phyloP scores from a whole-genome alignment of 2,797 vertebrate genomes.

The Coluber constrictor region DNA sequence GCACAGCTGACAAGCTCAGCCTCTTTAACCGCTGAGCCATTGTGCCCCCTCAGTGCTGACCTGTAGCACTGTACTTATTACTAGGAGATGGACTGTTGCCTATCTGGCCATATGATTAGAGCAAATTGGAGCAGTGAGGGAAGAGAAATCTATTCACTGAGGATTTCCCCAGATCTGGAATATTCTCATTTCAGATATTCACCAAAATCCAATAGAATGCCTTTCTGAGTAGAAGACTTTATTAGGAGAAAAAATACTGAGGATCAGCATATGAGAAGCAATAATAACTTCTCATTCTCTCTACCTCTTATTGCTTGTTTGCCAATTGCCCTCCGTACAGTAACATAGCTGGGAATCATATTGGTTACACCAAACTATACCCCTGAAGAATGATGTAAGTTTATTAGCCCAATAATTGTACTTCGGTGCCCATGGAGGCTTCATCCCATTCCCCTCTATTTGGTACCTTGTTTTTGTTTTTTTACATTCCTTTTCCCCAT shows the following conservation, averaged over 20 bases:
- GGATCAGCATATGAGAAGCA: background rate
- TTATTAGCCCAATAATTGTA: background rate
- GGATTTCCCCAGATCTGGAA: background rate
- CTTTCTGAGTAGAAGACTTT: background rate
- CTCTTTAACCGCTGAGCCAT: background rate
- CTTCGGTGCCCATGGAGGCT: background rate
- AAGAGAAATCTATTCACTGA: background rate
- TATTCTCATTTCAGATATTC: background rate
- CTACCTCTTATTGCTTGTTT: background rate
- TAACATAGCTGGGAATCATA: background rate
- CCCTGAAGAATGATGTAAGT: background rate
- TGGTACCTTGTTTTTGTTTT: background rate
- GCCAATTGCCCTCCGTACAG: background rate
- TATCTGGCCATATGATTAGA: background rate
- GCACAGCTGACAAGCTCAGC: background rate
- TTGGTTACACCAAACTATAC: background rate
- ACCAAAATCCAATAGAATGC: background rate
- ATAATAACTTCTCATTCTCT: background rate
- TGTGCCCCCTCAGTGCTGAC: background rate
- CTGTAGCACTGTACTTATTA: background rate
- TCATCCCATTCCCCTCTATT: background rate
- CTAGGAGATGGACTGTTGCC: background rate
- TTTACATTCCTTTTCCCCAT: background rate
- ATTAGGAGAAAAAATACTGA: background rate
- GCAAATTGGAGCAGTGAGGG: background rate